Evolutionary conservation across 2,113 vertebrate species (phyloP).

Genomic region (Dasypus novemcinctus): DNA sequence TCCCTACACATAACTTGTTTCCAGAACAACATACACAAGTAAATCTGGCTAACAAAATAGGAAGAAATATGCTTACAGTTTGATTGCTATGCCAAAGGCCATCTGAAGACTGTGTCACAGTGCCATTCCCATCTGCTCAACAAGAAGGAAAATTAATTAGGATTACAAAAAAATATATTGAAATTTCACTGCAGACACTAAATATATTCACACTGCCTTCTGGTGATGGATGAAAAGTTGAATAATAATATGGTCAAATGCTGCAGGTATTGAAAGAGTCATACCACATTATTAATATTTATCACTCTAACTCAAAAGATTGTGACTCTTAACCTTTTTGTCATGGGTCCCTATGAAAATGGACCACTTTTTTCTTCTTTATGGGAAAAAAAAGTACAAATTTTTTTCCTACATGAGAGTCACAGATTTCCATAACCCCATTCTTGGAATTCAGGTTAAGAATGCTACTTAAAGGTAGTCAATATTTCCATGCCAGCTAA

Average conservation of each 20-base stretch:
- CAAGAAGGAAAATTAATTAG: slow-evolving; percentile 54
- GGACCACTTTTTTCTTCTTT: background rate
- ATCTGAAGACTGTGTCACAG: background rate
- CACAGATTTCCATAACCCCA: background rate
- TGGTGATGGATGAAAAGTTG: background rate
- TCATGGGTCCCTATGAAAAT: background rate
- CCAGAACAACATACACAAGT: background rate
- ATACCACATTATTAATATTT: background rate
- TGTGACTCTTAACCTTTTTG: background rate
- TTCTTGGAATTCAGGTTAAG: background rate
- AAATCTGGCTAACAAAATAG: background rate
- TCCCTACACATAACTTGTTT: slow-evolving; percentile 20
- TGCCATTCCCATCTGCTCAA: slow-evolving; percentile 50
- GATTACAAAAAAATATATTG: slow-evolving; percentile 29
- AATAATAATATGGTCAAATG: background rate
- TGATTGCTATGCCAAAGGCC: background rate
- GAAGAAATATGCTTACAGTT: slow-evolving; percentile 61
- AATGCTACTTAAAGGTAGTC: background rate
- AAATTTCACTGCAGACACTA: background rate
- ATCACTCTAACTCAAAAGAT: background rate
- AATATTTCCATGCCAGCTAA: background rate
- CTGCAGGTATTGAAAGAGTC: background rate
- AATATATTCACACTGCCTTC: background rate
- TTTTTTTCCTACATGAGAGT: background rate
- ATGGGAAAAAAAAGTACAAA: background rate